Evolutionary conservation across 2,113 vertebrate genomes (phyloP).

Genomic region (Micromys minutus): DNA sequence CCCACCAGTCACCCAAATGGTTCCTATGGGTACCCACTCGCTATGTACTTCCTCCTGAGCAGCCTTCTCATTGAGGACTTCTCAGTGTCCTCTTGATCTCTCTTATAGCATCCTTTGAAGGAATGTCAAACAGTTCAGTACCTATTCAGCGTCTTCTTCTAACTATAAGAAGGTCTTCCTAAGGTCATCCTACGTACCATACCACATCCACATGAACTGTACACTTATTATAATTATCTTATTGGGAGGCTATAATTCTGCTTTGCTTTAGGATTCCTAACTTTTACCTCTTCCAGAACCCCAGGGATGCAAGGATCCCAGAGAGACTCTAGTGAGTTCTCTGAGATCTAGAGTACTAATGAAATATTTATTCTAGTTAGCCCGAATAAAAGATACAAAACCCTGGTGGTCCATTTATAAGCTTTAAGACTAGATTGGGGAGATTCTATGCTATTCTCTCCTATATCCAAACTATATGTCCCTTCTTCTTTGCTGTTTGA

Average conservation of each 20-base stretch:
- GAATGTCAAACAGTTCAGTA: neutral
- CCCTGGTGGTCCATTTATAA: no score
- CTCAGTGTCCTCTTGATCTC: no score
- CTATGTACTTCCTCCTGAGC: neutral
- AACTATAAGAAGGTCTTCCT: neutral
- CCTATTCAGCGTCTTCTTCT: no score
- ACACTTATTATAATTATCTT: accelerated
- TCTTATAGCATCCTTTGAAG: neutral
- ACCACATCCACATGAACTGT: accelerated
- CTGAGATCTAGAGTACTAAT: no score
- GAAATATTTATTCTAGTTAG: no score
- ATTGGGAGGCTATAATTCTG: accelerated
- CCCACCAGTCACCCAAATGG: neutral
- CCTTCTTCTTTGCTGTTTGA: no score
- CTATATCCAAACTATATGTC: no score
- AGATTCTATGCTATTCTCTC: no score
- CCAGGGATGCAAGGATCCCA: no score
- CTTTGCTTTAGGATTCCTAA: neutral
- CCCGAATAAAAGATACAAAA: no score
- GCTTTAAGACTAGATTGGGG: no score
- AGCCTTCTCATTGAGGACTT: neutral
- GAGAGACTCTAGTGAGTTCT: accelerated
- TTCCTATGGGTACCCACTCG: neutral
- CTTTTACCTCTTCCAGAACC: no score
- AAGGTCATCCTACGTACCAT: neutral